Base-by-base conservation (phyloP, 2,888 invertebrate genomes). In the Diarsia mendica region DNA sequence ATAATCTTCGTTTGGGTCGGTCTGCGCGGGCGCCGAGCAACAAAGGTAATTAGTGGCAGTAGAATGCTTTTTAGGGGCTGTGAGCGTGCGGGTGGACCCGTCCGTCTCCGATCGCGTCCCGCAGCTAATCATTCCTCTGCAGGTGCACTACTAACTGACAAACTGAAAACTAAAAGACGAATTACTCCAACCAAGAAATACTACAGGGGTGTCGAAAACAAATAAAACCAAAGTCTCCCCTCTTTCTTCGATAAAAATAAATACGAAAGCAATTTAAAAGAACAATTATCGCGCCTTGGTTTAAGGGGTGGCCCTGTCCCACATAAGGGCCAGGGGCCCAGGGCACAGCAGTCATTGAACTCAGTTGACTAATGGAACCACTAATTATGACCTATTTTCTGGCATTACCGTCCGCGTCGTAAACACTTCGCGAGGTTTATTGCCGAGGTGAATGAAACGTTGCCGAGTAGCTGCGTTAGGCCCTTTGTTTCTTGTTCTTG, bases 301-400 rank as follows among this genome's bases (percentile, higher is more conserved):
- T 90, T 83, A 83, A 83, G 89, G 90, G 91, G 90, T 87, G 86
- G 84, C 87, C 87, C 88, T 89, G 86, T 83, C 87, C 87, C 88
- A 88, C 86, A 90, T 89, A 86, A 88, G 86, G 92, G n/a, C n/a
- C n/a, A n/a, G n/a, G n/a, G n/a, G n/a, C n/a, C 84, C 90, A 90
- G 85, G 89, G 89, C 78, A 79, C 68, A 80, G 73, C 83, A 85
- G 83, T 83, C 89, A 76, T 66, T 82, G 89, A 86, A 84, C 87
- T 66, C 71, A 81, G 85, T 88, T 85, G 77, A 79, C 85, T 86
- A 90, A 91, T 91, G 87, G 84, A 84, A 86, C 87, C 81, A 82
- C 86, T 89, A 88, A 88, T 91, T 89, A 88, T 87, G 88, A 85
- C 82, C 89, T 86, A 88, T 87, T 90, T 87, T 77, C 77, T 68